These are phyloP conservation scores for Lycodopsis pacificus DNA, from an alignment of 2,797 vertebrate genomes.

Conservation along the genomic window DNA sequence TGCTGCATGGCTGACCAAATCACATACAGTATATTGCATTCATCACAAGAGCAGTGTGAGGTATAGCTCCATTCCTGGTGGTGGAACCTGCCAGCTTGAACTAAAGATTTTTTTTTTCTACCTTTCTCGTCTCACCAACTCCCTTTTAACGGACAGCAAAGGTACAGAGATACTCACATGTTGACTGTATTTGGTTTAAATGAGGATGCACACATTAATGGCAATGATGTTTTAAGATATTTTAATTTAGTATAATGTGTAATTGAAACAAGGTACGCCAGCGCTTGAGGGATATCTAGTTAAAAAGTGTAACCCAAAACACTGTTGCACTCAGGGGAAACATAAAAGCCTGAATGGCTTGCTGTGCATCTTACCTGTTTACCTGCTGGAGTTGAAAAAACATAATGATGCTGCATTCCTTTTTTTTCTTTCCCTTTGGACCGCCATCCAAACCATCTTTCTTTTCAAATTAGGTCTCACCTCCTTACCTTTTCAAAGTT, in stretches of 20 bases:
- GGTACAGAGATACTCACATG: constrained; percentile 13
- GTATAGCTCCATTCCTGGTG: constrained; percentile 22
- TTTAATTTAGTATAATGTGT: constrained; percentile 73
- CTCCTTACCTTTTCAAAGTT: neutral
- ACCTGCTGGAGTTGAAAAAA: neutral
- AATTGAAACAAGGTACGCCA: constrained; percentile 63
- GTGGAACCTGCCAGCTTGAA: constrained; percentile 40
- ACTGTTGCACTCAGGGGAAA: neutral
- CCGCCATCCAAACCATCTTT: neutral
- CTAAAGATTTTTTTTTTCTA: neutral
- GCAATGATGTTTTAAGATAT: constrained; percentile 75
- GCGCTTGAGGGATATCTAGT: constrained; percentile 42
- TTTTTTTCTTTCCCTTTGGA: neutral
- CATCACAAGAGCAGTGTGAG: constrained; percentile 44
- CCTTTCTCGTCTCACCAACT: neutral
- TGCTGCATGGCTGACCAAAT: constrained; percentile 53
- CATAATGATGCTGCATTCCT: neutral
- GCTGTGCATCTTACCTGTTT: neutral
- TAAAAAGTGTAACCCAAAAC: constrained; percentile 54
- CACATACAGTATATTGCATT: constrained; percentile 42
- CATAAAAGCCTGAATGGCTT: neutral
- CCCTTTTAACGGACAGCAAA: constrained; percentile 43
- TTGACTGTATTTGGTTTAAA: constrained; percentile 65
- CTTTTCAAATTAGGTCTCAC: neutral
- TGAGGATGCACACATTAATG: constrained; percentile 57